Conservation (phyloP, 2,888 invertebrate species). For the Monopis laevigella region DNA sequence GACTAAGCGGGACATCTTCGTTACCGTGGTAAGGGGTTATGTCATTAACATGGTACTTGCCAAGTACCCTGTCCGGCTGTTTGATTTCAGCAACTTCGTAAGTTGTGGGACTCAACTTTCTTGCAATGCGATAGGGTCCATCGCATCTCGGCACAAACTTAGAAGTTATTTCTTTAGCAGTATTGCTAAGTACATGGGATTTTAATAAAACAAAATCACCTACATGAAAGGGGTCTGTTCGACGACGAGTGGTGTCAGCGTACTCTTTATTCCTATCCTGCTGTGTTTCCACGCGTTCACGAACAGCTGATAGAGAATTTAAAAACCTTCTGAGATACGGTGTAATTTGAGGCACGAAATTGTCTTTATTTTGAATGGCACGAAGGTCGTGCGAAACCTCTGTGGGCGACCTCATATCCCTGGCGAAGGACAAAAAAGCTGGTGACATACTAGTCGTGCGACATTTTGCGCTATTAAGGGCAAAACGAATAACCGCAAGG, state of each 20-base stretch:
- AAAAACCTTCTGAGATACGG: constrained; percentile 12
- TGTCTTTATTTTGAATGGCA: too few species aligned
- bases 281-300: too few species aligned
- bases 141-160: not conserved
- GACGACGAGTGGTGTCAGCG: too few species aligned
- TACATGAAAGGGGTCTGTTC: not conserved
- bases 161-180: not conserved
- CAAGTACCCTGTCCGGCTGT: too few species aligned
- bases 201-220: too few species aligned
- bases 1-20: not conserved
- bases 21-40: not conserved
- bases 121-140: not conserved
- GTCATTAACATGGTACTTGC: not conserved
- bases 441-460: too few species aligned
- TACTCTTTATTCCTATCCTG: too few species aligned
- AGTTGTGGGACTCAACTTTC: not conserved
- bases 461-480: constrained; percentile 23
- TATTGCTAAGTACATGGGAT: too few species aligned
- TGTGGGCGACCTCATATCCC: constrained; percentile 23
- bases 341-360: constrained; percentile 19
- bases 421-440: constrained; percentile 24
- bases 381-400: constrained; percentile 17
- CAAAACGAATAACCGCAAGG: constrained; percentile 24
- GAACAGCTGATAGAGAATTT: constrained; percentile 1
- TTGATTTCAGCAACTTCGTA: not conserved